phyloP scores from a whole-genome alignment of 2,797 vertebrate species.

The Coilia nasus region DNA sequence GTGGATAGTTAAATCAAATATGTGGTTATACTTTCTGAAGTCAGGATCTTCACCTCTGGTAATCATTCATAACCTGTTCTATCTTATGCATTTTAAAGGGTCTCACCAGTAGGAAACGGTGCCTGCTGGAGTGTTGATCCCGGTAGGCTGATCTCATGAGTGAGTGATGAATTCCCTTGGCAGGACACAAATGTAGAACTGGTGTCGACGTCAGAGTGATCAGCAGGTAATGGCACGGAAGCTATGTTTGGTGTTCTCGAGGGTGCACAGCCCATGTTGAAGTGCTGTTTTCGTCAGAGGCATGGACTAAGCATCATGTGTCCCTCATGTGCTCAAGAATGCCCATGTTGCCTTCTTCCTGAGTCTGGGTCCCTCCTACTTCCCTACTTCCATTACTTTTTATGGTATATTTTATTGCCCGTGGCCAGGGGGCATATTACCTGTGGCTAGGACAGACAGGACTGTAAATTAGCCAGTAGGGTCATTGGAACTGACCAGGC shows the following conservation, averaged over 20 bases:
- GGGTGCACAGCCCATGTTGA: conserved; percentile 38
- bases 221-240: neutral
- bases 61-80: neutral
- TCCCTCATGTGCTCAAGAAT: neutral
- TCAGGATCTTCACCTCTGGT: too few species aligned
- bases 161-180: conserved; percentile 36
- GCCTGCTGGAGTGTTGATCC: neutral
- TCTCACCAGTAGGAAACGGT: neutral
- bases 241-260: conserved; percentile 20
- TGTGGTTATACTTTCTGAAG: too few species aligned
- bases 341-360: neutral
- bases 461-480: too few species aligned
- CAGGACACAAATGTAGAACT: conserved; percentile 42
- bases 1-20: too few species aligned
- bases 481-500: too few species aligned
- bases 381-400: neutral
- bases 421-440: neutral
- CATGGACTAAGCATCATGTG: neutral
- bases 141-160: conserved; percentile 18
- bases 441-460: neutral
- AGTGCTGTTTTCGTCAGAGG: neutral
- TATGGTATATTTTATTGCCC: neutral
- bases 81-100: neutral
- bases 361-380: neutral
- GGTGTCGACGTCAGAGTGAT: conserved; percentile 35